phyloP scores from a whole-genome alignment of 1,140 invertebrate species.

The Brachionus koreanus region DNA sequence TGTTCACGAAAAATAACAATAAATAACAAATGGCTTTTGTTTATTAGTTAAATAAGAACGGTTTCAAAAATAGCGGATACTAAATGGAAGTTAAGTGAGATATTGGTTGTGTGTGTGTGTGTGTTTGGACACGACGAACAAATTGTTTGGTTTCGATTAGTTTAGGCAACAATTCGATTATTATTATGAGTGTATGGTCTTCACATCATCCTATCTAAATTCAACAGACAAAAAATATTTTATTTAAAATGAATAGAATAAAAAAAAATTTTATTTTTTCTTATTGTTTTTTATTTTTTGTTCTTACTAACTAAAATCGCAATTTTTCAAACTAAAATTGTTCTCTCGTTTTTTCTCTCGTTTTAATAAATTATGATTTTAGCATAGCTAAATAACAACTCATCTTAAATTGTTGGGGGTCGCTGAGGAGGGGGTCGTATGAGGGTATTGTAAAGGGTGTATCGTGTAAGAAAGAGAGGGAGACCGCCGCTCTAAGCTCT shows the following conservation, averaged over 20 bases:
- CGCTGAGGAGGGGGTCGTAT: not conserved
- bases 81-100: constrained; percentile 22
- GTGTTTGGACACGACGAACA: not conserved
- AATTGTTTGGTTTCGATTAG: not conserved
- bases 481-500: not conserved
- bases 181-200: constrained; percentile 38
- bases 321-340: not conserved
- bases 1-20: constrained; percentile 5
- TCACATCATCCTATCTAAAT: constrained; percentile 41
- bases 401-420: not conserved
- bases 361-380: constrained; percentile 40
- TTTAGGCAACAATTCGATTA: constrained; percentile 20
- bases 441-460: not conserved
- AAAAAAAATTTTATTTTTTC: not conserved
- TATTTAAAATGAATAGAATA: not conserved
- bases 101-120: not conserved
- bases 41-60: not conserved
- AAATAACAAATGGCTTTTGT: constrained; percentile 29
- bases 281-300: not conserved
- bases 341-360: not conserved
- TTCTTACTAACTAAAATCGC: not conserved
- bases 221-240: not conserved
- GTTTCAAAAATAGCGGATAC: constrained; percentile 5
- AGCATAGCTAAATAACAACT: not conserved
- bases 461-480: not conserved